Conservation (phyloP, 2,888 invertebrate species). For the Ptychoptera contaminata region DNA sequence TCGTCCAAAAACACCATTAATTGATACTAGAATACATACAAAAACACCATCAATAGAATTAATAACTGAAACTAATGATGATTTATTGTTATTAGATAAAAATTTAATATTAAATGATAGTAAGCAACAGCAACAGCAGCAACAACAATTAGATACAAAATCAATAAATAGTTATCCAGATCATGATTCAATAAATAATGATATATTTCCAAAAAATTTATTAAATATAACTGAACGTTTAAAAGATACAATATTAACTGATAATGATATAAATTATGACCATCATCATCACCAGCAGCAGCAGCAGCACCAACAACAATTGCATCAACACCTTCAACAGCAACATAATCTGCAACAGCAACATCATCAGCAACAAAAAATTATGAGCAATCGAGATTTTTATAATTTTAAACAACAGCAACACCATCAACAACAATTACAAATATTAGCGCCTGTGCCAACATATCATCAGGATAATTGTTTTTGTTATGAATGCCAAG, state of each 20-base stretch:
- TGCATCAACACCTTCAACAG: background rate
- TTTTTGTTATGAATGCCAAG: slow-evolving; percentile 29
- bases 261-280: slow-evolving; percentile 14
- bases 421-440: slow-evolving; percentile 10
- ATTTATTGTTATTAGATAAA: background rate
- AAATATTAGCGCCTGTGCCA: slow-evolving; percentile 14
- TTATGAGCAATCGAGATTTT: slow-evolving; percentile 1
- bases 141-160: slow-evolving; percentile 18
- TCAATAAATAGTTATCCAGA: slow-evolving; percentile 28
- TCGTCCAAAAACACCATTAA: slow-evolving; percentile 60
- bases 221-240: slow-evolving; percentile 26
- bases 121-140: background rate
- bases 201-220: slow-evolving; percentile 27
- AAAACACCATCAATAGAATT: slow-evolving; percentile 32
- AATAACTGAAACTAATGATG: slow-evolving; percentile 6
- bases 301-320: slow-evolving; percentile 5
- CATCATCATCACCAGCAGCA: slow-evolving; percentile 13
- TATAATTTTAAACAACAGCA: slow-evolving; percentile 6
- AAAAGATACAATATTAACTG: slow-evolving; percentile 22
- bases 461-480: slow-evolving; percentile 27
- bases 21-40: slow-evolving; percentile 48
- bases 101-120: background rate
- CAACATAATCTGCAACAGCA: slow-evolving; percentile 6
- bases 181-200: slow-evolving; percentile 25
- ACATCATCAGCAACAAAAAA: slow-evolving; percentile 10